Base-by-base conservation (phyloP, 2,797 vertebrate species). In the Pelobates cultripes region DNA sequence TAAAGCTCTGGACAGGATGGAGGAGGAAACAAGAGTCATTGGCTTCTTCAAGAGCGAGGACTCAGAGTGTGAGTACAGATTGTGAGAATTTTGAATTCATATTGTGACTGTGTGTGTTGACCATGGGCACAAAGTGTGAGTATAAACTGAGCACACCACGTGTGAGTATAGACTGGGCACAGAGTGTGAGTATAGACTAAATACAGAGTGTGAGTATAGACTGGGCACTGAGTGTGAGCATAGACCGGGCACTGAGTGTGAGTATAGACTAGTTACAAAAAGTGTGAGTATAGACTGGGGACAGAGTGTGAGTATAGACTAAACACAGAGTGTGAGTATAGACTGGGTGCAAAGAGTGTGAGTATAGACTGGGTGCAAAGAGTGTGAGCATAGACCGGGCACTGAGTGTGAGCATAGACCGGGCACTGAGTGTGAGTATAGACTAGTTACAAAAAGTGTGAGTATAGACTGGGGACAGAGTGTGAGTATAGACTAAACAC, bases 31-130 rank as follows among this genome's bases (percentile, higher is more conserved):
- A 84, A 96, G 96, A 85, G 92, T 99, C 77, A 92, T 99, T 0
- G 98, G 97, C 73, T 99, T 94, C 89, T 99, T 99, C 90, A 99
- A 97, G 92, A 96, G 88, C 66, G 92, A 93, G 82, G 95, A 96
- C 70, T 97, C 97, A 1, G 96, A 99, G 85, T 88, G 97, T 99
- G 93, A 96, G 97, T 69, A 14, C 40, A 4, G 9, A 57, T 10
- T 55, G 17, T 53, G 44, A 73, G 51, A 3, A 60, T 3, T 64
- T 7, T 64, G 61, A 64, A n/a, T 28, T 5, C 61, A 10, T 4
- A 14, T 10, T 28, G n/a, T 5, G 6, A 47, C 5, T 10, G 9
- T 47, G 45, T 5, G 45, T 47, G 45, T 47, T 28, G 45, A 47
- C 5, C 9, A 47, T 93, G 81, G 95, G 96, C 70, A 97, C 97